A percentile compares a stretch with the other conserved stretches of the same genome.
These are phyloP conservation scores for Malacoctenus gilli DNA, from an alignment of 2,797 vertebrate species.

Conservation along the genomic window DNA sequence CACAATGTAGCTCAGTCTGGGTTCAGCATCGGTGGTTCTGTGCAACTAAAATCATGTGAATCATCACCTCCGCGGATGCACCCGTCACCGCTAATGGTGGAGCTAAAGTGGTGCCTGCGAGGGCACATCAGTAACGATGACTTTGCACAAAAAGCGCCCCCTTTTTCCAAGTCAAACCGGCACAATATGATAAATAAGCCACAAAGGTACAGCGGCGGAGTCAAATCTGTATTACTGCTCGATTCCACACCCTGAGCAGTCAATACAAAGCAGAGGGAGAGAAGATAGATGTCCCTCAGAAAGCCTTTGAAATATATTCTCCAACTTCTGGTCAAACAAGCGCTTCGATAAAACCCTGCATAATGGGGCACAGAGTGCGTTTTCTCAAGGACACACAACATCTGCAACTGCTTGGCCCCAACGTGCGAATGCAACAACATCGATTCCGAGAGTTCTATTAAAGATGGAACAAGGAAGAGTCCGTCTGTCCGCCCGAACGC, in stretches of 20 bases:
- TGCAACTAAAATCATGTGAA: constrained; percentile 6
- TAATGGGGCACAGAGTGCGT: neutral
- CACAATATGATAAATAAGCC: constrained; percentile 24
- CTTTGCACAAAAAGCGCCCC: constrained; percentile 6
- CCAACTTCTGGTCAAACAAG: constrained; percentile 7
- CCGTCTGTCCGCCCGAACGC: constrained; percentile 11
- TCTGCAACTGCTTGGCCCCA: constrained; percentile 1
- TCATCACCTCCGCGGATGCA: constrained; percentile 6
- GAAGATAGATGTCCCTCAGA: neutral
- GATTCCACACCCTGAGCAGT: constrained; percentile 9
- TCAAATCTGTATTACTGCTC: constrained; percentile 9
- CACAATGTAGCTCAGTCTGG: constrained; percentile 5
- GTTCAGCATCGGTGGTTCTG: constrained; percentile 6
- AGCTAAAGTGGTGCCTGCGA: neutral
- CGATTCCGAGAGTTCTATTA: constrained; percentile 2
- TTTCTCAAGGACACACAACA: neutral
- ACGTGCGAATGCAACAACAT: constrained; percentile 15
- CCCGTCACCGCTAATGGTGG: neutral
- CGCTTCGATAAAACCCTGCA: constrained; percentile 2
- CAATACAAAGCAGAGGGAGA: constrained; percentile 4
- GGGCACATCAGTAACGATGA: constrained; percentile 16
- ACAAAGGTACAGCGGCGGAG: constrained; percentile 15
- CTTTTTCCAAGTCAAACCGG: constrained; percentile 2
- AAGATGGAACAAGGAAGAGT: constrained; percentile 12
- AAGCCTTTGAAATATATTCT: neutral